phyloP scores from a whole-genome alignment of 1,140 invertebrate species.

The Zaprionus nigranus region DNA sequence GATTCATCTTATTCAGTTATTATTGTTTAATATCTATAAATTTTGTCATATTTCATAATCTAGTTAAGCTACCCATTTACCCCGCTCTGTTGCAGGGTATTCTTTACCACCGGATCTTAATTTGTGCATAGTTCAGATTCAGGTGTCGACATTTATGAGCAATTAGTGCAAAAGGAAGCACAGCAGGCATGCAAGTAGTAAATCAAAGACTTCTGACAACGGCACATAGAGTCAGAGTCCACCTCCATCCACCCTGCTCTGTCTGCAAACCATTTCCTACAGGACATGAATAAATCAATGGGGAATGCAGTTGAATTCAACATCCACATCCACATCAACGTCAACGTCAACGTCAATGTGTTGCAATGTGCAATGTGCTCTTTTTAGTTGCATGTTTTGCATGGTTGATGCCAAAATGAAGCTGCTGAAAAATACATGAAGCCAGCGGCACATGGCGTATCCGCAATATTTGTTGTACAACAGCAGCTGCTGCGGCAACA shows the following conservation, averaged over 20 bases:
- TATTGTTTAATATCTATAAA: background rate
- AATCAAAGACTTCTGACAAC: slow-evolving; percentile 18
- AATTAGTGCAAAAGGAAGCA: slow-evolving; percentile 21
- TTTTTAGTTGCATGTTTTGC: slow-evolving; percentile 35
- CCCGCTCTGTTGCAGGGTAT: background rate
- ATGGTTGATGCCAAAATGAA: slow-evolving; percentile 41
- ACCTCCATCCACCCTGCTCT: background rate
- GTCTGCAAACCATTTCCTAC: background rate
- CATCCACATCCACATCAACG: background rate
- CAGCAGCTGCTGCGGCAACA: slow-evolving; percentile 59
- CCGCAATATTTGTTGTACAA: slow-evolving; percentile 67
- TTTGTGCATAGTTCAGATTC: slow-evolving; percentile 25
- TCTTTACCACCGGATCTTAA: slow-evolving; percentile 15
- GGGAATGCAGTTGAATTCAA: slow-evolving; percentile 23
- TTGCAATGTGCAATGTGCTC: slow-evolving; percentile 19
- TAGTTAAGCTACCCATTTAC: no score
- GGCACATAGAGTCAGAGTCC: background rate
- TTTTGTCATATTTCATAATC: background rate
- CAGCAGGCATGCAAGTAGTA: slow-evolving; percentile 10
- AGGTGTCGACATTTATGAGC: slow-evolving; percentile 34
- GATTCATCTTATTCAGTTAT: no score
- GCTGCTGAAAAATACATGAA: slow-evolving; percentile 49
- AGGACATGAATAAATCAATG: slow-evolving; percentile 48
- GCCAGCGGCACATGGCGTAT: slow-evolving; percentile 67
- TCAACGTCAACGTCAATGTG: slow-evolving; percentile 6